These are phyloP conservation scores for Augochlorella aurata DNA, from an alignment of 2,888 invertebrate species.

Conservation along the genomic window DNA sequence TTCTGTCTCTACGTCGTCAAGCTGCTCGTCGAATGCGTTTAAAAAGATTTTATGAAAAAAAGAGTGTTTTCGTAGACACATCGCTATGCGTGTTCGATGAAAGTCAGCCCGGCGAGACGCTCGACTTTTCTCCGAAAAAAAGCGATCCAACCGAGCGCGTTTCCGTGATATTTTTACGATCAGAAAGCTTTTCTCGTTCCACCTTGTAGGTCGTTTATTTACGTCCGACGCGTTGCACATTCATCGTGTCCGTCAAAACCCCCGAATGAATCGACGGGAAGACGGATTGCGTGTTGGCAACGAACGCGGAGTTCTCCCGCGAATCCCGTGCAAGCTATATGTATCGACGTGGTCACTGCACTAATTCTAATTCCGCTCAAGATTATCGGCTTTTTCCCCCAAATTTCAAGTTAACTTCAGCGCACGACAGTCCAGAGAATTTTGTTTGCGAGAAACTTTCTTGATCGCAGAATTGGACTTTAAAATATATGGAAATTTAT, in stretches of 20 bases:
- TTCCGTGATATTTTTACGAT: constrained; percentile 49
- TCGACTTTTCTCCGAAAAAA: constrained; percentile 26
- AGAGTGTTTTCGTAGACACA: not conserved
- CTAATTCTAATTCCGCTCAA: no score
- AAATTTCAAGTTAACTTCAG: no score
- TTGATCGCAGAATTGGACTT: no score
- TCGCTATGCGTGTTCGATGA: not conserved
- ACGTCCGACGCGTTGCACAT: constrained; percentile 38
- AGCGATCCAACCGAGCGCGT: constrained; percentile 1
- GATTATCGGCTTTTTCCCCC: no score
- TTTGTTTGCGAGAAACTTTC: no score
- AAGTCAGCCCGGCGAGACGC: not conserved
- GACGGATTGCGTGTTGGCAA: not conserved
- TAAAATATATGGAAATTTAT: no score
- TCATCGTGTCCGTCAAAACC: constrained; percentile 32
- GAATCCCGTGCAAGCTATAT: no score
- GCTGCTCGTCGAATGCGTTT: not conserved
- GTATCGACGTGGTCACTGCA: no score
- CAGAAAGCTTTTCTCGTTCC: constrained; percentile 38
- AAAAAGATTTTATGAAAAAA: not conserved
- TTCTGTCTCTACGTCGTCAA: constrained; percentile 25
- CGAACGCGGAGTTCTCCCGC: not conserved
- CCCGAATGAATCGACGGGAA: not conserved
- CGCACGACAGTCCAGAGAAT: no score
- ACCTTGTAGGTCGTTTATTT: constrained; percentile 49